Base-by-base conservation (phyloP, 2,888 invertebrate species). In the Apamea sordens region DNA sequence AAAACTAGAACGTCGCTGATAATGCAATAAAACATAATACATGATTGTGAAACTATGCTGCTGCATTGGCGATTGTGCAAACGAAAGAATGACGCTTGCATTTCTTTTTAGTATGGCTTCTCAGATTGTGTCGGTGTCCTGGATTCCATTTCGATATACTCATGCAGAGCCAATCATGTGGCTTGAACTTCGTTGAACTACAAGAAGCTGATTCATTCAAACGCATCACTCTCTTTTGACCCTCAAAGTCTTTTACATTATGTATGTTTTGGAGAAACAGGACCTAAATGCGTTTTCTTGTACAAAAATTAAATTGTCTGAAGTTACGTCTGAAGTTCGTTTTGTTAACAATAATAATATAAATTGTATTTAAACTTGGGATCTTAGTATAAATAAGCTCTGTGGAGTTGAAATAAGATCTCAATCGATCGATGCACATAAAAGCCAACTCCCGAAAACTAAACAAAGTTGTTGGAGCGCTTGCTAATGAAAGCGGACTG, bases 11-110 rank as follows among this genome's bases (percentile, higher is more conserved):
- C 88, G 70, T 18, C 36, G 77, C 84, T 84, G 89, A 89, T 88
- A 88, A 84, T 81, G 88, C 86, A 87, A 88, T 76, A 87, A 86
- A 87, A 89, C 68, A 83, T 87, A 83, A 79, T 59, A 73, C 44
- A 21, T n/a, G 50, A 84, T 88, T 86, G 86, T 70, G 84, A 56
- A 82, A 87, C 69, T 76, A 28, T 80, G 32, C 70, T 63, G 80
- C 89, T 78, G 78, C 81, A 87, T 80, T 77, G 75, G 72, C 67
- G 53, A 76, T 88, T 88, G 85, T 84, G 85, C 63, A 84, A 86
- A 73, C 63, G 10, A 74, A 87, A 86, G 64, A 76, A 69, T 86
- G 65, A 73, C 56, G 61, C 18, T 36, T 59, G 53, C 53, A 73
- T 86, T 84, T 61, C 69, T 78, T 72, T 69, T 28, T 13, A 24